A percentile compares a stretch with the other conserved stretches of the same genome.
Conservation (phyloP, 2,888 invertebrate species). For the Andrena minutula region DNA sequence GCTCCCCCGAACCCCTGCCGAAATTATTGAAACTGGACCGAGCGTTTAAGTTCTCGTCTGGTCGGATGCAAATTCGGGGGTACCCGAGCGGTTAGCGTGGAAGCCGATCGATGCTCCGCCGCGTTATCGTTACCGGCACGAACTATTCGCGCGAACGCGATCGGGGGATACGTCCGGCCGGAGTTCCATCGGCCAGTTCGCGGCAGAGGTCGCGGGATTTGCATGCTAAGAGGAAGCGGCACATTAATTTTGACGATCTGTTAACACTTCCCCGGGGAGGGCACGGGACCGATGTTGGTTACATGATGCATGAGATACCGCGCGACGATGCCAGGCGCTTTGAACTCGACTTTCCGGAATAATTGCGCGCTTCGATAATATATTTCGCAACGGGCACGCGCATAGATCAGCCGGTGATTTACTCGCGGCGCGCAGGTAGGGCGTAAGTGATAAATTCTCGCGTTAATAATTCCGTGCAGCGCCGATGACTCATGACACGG, state of each 20-base stretch:
- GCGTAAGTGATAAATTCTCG: conserved; percentile 30
- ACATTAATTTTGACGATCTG: conserved; percentile 59
- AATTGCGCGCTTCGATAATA: conserved; percentile 51
- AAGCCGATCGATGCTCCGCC: conserved; percentile 2
- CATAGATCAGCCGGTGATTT: conserved; percentile 47
- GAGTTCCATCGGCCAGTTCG: neutral
- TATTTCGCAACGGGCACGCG: conserved; percentile 35
- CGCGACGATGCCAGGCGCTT: conserved; percentile 21
- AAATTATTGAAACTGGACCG: neutral
- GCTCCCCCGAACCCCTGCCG: neutral
- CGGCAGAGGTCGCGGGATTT: conserved; percentile 36
- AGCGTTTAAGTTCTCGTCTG: neutral
- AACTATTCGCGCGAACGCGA: neutral
- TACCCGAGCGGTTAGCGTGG: neutral
- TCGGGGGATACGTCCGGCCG: neutral
- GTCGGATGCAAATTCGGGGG: conserved; percentile 4
- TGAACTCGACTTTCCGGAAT: conserved; percentile 40
- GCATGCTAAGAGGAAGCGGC: conserved; percentile 46
- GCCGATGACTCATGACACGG: conserved; percentile 29
- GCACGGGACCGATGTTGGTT: conserved; percentile 31
- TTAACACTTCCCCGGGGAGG: conserved; percentile 43
- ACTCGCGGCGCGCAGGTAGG: neutral
- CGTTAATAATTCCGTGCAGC: conserved; percentile 52
- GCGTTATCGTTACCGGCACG: too few species aligned
- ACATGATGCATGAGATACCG: conserved; percentile 46